Percentiles rank a stretch among this genome's conserved stretches.
Conservation (phyloP, 2,888 invertebrate genomes). For the Sphaeridia pumilis region DNA sequence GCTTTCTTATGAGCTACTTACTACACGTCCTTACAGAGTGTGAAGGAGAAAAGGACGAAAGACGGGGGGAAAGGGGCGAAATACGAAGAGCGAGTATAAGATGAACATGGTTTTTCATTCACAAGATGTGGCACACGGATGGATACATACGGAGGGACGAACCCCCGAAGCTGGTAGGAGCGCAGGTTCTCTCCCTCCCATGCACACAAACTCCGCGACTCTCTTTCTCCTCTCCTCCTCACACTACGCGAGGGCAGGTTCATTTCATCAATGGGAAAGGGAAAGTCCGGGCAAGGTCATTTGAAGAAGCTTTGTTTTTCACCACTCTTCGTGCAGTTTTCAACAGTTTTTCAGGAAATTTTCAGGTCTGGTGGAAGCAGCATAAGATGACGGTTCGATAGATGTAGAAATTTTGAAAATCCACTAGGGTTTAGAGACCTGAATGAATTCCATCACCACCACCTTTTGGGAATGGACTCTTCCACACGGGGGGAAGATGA, state of each 20-base stretch:
- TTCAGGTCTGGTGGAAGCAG: neutral
- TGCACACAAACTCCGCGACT: slow-evolving; percentile 22
- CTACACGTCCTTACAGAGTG: no score
- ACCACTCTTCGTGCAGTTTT: neutral
- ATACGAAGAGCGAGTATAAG: no score
- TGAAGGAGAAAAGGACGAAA: no score
- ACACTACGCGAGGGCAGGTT: slow-evolving; percentile 46
- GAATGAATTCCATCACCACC: slow-evolving; percentile 5
- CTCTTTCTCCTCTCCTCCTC: slow-evolving; percentile 14
- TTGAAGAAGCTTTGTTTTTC: slow-evolving; percentile 17
- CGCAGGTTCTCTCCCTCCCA: slow-evolving; percentile 24
- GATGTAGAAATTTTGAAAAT: neutral
- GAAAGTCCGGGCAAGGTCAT: slow-evolving; percentile 34
- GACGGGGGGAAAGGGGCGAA: no score
- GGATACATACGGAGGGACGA: slow-evolving; percentile 7
- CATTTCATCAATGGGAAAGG: slow-evolving; percentile 41
- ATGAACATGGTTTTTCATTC: slow-evolving; percentile 33
- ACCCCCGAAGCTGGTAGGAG: slow-evolving; percentile 20
- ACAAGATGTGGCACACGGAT: slow-evolving; percentile 29
- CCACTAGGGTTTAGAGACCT: neutral
- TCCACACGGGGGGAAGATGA: slow-evolving; percentile 45
- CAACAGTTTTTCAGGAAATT: neutral
- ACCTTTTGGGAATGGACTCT: slow-evolving; percentile 27
- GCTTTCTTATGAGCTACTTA: no score
- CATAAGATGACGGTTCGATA: neutral